These are phyloP conservation scores for Ia io DNA, from an alignment of 2,113 vertebrate species.

Conservation along the genomic window DNA sequence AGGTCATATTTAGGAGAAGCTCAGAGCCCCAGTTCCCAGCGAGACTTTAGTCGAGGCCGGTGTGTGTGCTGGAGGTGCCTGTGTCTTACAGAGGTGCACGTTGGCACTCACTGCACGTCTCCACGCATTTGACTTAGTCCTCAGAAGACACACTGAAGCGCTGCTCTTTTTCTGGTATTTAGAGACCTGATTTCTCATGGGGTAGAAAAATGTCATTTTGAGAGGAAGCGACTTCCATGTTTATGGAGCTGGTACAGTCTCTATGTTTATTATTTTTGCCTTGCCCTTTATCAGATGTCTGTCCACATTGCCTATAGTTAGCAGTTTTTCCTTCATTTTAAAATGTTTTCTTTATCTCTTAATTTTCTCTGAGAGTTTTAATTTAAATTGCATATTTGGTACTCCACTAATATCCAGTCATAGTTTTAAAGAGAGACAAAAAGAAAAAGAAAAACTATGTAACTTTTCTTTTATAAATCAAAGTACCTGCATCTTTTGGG, in stretches of 20 bases:
- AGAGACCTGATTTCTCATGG: not conserved
- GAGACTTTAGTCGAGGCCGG: not conserved
- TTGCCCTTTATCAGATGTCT: not conserved
- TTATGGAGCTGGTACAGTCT: not conserved
- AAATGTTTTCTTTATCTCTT: constrained; percentile 20
- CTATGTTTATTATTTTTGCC: not conserved
- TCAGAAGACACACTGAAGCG: not conserved
- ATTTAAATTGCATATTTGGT: constrained; percentile 48
- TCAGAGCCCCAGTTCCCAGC: not conserved
- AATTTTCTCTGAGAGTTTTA: constrained; percentile 34
- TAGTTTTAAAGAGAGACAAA: constrained; percentile 47
- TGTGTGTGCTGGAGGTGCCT: not conserved
- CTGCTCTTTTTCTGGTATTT: not conserved
- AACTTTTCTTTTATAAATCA: constrained; percentile 21
- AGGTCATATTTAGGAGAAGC: not conserved
- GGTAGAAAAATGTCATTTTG: not conserved
- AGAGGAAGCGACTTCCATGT: not conserved
- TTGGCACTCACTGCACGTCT: not conserved
- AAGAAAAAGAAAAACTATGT: not conserved
- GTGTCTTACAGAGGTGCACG: rapidly evolving
- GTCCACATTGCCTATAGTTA: not conserved
- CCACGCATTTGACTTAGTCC: not conserved
- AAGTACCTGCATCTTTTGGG: not conserved
- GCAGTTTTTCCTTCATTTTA: constrained; percentile 18
- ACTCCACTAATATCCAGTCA: not conserved